Conservation (phyloP, 2,888 invertebrate species). For the Charanyca ferruginea region DNA sequence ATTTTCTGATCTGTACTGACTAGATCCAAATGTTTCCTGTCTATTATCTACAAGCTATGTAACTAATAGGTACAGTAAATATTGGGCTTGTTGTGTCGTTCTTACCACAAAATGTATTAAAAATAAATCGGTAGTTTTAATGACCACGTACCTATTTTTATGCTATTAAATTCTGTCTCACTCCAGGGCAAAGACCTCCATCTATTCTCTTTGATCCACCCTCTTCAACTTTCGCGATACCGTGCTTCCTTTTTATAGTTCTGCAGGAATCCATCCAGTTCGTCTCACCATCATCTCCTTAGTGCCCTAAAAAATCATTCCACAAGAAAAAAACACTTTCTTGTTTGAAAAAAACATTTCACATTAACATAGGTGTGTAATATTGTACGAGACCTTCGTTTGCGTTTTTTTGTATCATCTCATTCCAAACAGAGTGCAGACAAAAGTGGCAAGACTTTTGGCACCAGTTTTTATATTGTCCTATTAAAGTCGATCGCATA, state of each 20-base stretch:
- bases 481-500: constrained; percentile 1
- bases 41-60: neutral
- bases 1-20: neutral
- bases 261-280: no score
- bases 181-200: no score
- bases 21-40: constrained; percentile 7
- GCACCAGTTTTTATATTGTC: constrained; percentile 18
- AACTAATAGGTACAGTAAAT: neutral
- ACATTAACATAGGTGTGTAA: neutral
- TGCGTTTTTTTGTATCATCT: neutral
- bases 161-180: no score
- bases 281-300: no score
- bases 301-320: no score
- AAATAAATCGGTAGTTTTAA: no score
- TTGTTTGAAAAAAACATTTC: neutral
- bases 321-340: no score
- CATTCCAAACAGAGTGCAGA: neutral
- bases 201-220: no score
- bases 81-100: neutral
- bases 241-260: no score
- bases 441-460: constrained; percentile 44
- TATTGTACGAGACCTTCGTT: neutral
- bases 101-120: neutral
- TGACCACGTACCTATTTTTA: no score
- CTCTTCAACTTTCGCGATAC: no score